Conservation (phyloP, 1,140 invertebrate genomes). For the Meloidogyne hapla region DNA sequence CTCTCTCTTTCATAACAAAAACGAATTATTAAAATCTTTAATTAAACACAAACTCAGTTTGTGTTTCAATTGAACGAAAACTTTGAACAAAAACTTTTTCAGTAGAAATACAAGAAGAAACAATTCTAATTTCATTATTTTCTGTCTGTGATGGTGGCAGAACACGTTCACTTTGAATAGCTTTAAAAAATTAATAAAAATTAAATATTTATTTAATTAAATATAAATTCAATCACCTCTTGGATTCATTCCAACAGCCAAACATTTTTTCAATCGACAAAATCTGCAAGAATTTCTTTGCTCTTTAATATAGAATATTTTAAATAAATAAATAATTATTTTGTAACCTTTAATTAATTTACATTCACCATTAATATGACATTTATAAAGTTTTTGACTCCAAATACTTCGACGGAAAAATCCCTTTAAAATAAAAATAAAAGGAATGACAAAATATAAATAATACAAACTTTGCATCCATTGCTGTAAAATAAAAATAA, state of each 20-base stretch:
- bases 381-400: constrained; percentile 59
- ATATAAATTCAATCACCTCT: constrained; percentile 16
- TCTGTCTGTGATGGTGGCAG: background rate
- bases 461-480: constrained; percentile 25
- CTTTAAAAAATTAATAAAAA: constrained; percentile 4
- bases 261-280: constrained; percentile 52
- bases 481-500: background rate
- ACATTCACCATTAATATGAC: constrained; percentile 49
- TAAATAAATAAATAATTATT: background rate
- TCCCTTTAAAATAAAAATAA: constrained; percentile 38
- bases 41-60: background rate
- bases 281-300: constrained; percentile 57
- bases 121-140: constrained; percentile 1
- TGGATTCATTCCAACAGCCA: constrained; percentile 57
- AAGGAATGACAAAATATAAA: constrained; percentile 10
- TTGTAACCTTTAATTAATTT: constrained; percentile 45
- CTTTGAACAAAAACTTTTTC: background rate
- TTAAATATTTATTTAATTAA: background rate
- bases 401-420: constrained; percentile 58
- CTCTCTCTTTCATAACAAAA: no score
- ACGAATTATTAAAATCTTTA: no score
- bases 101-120: background rate
- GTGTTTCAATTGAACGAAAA: background rate
- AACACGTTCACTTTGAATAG: constrained; percentile 45
- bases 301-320: constrained; percentile 35